Percentiles rank a stretch among this genome's conserved stretches.
phyloP scores from a whole-genome alignment of 2,888 invertebrate species.

The Ectemnius continuus region DNA sequence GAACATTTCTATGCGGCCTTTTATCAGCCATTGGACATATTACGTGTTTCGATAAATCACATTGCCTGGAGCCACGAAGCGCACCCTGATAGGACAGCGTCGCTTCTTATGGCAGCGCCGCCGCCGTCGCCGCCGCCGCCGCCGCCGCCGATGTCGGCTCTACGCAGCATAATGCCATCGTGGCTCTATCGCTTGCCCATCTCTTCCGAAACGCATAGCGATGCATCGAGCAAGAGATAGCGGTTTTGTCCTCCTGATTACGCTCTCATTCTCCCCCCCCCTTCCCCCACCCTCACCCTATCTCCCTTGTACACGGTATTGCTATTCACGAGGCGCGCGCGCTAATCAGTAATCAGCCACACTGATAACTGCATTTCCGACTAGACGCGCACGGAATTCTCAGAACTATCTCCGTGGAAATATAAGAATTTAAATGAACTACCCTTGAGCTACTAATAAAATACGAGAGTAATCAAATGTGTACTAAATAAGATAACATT shows the following conservation, averaged over 20 bases:
- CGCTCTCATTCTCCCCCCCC: conserved; percentile 12
- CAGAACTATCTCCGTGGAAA: not conserved
- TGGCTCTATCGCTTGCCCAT: conserved; percentile 36
- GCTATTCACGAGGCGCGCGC: no score
- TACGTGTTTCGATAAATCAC: conserved; percentile 55
- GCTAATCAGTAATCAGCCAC: no score
- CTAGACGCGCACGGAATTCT: no score
- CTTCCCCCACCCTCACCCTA: not conserved
- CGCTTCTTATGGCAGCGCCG: conserved; percentile 41
- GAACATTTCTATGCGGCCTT: conserved; percentile 51
- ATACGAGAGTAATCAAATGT: no score
- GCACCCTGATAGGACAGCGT: conserved; percentile 42
- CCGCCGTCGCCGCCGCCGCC: no score
- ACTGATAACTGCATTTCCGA: no score
- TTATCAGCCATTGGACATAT: conserved; percentile 52
- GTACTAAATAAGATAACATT: no score
- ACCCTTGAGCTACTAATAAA: no score
- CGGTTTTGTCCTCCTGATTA: conserved; percentile 42
- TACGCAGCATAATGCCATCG: conserved; percentile 32
- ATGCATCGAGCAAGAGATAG: conserved; percentile 42
- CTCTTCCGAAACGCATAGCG: conserved; percentile 24
- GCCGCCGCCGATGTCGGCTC: conserved; percentile 41
- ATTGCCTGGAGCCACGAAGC: conserved; percentile 40
- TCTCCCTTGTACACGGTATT: no score
- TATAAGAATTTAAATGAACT: not conserved